Percentiles rank a stretch among this genome's conserved stretches.
Conservation (phyloP, 2,888 invertebrate species). For the Mythimna vitellina region DNA sequence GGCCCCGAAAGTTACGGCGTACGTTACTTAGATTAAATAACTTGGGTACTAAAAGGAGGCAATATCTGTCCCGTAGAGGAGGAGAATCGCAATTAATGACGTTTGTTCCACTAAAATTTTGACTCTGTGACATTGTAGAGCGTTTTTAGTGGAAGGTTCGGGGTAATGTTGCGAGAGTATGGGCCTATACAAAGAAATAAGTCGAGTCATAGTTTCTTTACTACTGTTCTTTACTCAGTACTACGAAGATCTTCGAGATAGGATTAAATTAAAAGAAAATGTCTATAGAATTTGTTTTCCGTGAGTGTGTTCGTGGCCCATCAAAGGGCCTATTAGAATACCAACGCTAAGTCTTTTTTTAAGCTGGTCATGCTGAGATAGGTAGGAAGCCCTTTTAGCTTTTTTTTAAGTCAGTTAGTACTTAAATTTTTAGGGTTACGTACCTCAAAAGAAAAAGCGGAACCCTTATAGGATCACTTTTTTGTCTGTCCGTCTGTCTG, state of each 20-base stretch:
- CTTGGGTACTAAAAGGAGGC: conserved; percentile 65
- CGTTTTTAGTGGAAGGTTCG: conserved; percentile 24
- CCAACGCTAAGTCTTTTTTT: too few relatives aligned
- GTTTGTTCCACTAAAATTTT: conserved; percentile 65
- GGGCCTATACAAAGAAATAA: background rate
- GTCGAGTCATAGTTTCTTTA: background rate
- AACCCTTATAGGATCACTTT: too few relatives aligned
- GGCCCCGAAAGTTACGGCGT: conserved; percentile 60
- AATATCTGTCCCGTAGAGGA: conserved; percentile 66
- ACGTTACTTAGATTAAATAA: conserved; percentile 70
- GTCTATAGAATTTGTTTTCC: background rate
- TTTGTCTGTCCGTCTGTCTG: too few relatives aligned
- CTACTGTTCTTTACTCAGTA: background rate
- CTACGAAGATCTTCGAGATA: background rate
- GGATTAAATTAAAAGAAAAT: background rate
- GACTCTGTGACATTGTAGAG: conserved; percentile 40
- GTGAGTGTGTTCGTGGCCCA: too few relatives aligned
- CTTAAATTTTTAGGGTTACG: too few relatives aligned
- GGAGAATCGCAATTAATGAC: conserved; percentile 61
- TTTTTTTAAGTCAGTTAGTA: too few relatives aligned
- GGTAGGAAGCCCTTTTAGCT: too few relatives aligned
- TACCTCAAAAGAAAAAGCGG: too few relatives aligned
- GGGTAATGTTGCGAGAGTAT: background rate
- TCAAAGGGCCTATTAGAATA: too few relatives aligned
- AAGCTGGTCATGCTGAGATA: too few relatives aligned